phyloP scores from a whole-genome alignment of 2,888 invertebrate genomes.

The Bellardia pandia region DNA sequence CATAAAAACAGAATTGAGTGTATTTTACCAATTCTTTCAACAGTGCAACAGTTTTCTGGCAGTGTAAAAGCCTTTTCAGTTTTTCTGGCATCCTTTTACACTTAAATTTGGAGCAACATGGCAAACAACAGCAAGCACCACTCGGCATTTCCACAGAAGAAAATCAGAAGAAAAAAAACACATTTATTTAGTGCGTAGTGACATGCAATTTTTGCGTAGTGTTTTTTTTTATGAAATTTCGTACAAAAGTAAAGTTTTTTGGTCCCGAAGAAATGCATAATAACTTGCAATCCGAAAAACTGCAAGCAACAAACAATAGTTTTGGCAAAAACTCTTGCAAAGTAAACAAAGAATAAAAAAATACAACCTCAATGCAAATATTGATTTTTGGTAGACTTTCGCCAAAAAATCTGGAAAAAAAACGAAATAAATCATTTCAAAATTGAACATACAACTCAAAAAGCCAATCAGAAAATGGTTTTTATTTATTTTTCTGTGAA shows the following conservation, averaged over 20 bases:
- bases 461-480: constrained; percentile 67
- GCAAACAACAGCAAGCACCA: constrained; percentile 16
- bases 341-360: constrained; percentile 16
- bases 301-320: constrained; percentile 55
- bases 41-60: constrained; percentile 18
- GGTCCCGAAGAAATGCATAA: constrained; percentile 20
- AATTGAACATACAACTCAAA: constrained; percentile 55
- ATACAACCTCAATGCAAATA: constrained; percentile 68
- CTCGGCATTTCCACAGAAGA: constrained; percentile 59
- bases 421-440: constrained; percentile 52
- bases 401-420: constrained; percentile 27
- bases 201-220: constrained; percentile 71
- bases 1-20: no score
- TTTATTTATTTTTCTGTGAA: constrained; percentile 57
- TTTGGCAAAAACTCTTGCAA: constrained; percentile 10
- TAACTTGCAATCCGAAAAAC: background rate
- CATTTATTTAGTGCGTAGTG: constrained; percentile 72
- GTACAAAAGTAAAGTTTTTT: constrained; percentile 16
- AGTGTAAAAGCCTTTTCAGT: constrained; percentile 50
- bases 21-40: background rate
- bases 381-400: constrained; percentile 70
- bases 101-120: constrained; percentile 59
- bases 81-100: constrained; percentile 31
- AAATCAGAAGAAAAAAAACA: constrained; percentile 53
- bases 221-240: constrained; percentile 29